Evolutionary conservation across 1,140 invertebrate genomes (phyloP).

Genomic region (Ips nitidus): DNA sequence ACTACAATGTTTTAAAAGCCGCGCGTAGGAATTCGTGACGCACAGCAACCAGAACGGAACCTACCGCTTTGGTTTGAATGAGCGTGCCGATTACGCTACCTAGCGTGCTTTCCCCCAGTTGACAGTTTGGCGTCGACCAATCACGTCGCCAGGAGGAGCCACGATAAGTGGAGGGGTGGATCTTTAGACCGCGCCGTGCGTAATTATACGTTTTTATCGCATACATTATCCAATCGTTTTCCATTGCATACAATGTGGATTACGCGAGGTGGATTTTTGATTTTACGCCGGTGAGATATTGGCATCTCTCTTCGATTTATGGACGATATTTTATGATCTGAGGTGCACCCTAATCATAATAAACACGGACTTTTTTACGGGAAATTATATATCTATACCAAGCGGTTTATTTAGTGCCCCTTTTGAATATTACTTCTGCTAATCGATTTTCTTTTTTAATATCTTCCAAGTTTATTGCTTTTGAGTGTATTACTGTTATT

Average conservation of each 20-base stretch:
- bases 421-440: constrained; percentile 4
- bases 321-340: constrained; percentile 29
- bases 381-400: not conserved
- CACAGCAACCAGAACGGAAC: no score
- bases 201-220: constrained; percentile 53
- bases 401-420: constrained; percentile 1
- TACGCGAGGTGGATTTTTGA: constrained; percentile 34
- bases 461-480: no score
- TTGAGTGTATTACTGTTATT: no score
- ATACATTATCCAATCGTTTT: constrained; percentile 50
- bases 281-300: constrained; percentile 31
- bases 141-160: constrained; percentile 46
- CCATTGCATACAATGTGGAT: constrained; percentile 44
- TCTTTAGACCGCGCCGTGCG: constrained; percentile 37
- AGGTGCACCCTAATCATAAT: constrained; percentile 26
- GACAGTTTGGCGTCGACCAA: constrained; percentile 31
- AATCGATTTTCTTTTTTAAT: not conserved
- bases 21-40: no score
- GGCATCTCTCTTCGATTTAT: constrained; percentile 32
- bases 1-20: no score
- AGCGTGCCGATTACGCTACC: constrained; percentile 23
- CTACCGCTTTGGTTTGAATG: not conserved
- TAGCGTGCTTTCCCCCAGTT: constrained; percentile 1
- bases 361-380: constrained; percentile 17
- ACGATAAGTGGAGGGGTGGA: constrained; percentile 45